Evolutionary conservation across 2,797 vertebrate species (phyloP).

Genomic region (Glossophaga mutica): DNA sequence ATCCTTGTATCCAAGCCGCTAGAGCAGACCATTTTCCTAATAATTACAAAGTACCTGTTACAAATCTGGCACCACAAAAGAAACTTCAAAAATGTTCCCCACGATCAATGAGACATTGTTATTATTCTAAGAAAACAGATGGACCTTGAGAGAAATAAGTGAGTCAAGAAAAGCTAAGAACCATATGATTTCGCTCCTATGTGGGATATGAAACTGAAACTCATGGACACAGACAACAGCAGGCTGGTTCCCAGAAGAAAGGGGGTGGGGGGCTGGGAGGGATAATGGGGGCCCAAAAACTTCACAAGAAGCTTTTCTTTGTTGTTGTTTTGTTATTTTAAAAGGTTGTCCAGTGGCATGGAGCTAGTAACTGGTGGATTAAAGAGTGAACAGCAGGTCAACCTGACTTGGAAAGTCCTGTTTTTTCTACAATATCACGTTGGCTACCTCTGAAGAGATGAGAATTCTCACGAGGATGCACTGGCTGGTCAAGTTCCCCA

Average conservation of each 20-base stretch:
- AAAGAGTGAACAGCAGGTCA: neutral
- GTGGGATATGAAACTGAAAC: too few relatives aligned
- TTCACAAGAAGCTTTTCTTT: neutral
- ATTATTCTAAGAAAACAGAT: constrained; percentile 20
- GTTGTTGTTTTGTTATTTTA: neutral
- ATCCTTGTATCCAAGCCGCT: neutral
- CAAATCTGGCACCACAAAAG: neutral
- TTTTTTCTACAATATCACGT: neutral
- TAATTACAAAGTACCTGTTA: neutral
- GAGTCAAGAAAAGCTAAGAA: too few relatives aligned
- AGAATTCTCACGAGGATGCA: neutral
- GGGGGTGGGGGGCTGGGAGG: too few relatives aligned
- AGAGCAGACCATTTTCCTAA: neutral
- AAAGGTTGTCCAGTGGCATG: neutral
- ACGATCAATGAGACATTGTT: neutral
- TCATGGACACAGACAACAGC: too few relatives aligned
- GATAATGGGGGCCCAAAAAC: too few relatives aligned
- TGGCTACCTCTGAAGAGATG: neutral
- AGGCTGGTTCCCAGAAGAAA: too few relatives aligned
- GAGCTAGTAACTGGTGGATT: neutral
- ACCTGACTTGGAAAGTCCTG: neutral
- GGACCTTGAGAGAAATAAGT: too few relatives aligned
- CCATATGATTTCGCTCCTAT: too few relatives aligned
- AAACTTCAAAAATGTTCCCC: neutral
- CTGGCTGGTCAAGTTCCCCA: neutral